phyloP scores from a whole-genome alignment of 1,140 invertebrate genomes.

The Arion vulgaris region DNA sequence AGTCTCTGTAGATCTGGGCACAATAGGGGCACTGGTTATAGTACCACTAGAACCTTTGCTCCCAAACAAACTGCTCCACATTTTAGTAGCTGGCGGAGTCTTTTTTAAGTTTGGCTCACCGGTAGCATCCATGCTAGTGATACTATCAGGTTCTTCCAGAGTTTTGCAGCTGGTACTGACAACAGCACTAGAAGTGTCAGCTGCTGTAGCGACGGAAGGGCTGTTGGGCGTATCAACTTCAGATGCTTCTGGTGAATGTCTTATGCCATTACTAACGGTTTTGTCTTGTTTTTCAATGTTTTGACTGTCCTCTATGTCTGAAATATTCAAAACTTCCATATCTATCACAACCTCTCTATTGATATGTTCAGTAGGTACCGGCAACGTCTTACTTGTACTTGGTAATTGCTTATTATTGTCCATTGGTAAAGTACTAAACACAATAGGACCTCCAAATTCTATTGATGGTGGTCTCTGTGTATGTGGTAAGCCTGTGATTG shows the following conservation, averaged over 20 bases:
- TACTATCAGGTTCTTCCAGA: background rate
- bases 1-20: too few relatives aligned
- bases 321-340: conserved; percentile 27
- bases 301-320: background rate
- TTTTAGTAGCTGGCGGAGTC: background rate
- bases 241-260: background rate
- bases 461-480: background rate
- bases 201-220: too few relatives aligned
- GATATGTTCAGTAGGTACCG: background rate
- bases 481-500: background rate
- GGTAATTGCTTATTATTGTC: background rate
- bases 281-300: background rate
- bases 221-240: background rate
- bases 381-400: background rate
- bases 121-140: background rate
- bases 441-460: conserved; percentile 29
- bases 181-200: background rate
- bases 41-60: background rate
- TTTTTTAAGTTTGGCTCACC: background rate
- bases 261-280: background rate
- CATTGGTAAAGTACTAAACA: background rate
- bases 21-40: background rate
- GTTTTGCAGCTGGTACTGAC: background rate
- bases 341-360: conserved; percentile 28
- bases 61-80: conserved; percentile 36